A percentile compares a stretch with the other conserved stretches of the same genome.
Conservation (phyloP, 2,888 invertebrate genomes). For the Agriopis aurantiaria region DNA sequence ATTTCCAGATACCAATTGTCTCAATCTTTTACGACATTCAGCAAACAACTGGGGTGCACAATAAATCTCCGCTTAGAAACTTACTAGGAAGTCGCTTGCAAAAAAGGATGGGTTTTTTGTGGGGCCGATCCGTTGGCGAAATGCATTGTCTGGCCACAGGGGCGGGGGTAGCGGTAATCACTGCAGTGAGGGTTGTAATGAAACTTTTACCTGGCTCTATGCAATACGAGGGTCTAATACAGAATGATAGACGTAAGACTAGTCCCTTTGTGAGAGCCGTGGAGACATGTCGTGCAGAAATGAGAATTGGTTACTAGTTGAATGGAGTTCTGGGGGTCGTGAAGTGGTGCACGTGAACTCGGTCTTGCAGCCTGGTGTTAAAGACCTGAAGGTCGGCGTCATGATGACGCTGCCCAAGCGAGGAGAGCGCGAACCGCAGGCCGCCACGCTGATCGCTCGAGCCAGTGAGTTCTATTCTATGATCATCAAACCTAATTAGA, state of each 20-base stretch:
- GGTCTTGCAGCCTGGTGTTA: conserved; percentile 50
- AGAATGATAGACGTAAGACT: conserved; percentile 28
- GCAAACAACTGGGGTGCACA: conserved; percentile 46
- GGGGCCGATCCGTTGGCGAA: conserved; percentile 70
- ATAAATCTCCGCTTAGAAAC: conserved; percentile 64
- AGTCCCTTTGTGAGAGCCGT: conserved; percentile 42
- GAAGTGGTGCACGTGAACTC: conserved; percentile 57
- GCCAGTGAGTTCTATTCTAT: conserved; percentile 57
- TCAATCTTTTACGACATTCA: conserved; percentile 51
- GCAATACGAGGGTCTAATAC: conserved; percentile 48
- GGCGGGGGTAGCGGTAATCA: conserved; percentile 72
- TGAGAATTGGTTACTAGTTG: conserved; percentile 70
- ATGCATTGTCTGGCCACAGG: conserved; percentile 70
- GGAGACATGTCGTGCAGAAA: conserved; percentile 53
- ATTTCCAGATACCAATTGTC: conserved; percentile 49
- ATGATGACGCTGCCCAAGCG: conserved; percentile 51
- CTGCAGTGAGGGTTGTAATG: conserved; percentile 76
- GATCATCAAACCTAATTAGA: conserved; percentile 22
- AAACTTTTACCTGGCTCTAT: conserved; percentile 77
- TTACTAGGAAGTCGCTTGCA: conserved; percentile 75
- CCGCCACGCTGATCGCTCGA: conserved; percentile 56
- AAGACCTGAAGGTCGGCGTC: conserved; percentile 54
- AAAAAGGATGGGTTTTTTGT: conserved; percentile 78
- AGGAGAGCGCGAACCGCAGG: conserved; percentile 54
- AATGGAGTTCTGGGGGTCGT: conserved; percentile 62